These are phyloP conservation scores for Tetranychus truncatus DNA, from an alignment of 2,888 invertebrate species.

Conservation along the genomic window DNA sequence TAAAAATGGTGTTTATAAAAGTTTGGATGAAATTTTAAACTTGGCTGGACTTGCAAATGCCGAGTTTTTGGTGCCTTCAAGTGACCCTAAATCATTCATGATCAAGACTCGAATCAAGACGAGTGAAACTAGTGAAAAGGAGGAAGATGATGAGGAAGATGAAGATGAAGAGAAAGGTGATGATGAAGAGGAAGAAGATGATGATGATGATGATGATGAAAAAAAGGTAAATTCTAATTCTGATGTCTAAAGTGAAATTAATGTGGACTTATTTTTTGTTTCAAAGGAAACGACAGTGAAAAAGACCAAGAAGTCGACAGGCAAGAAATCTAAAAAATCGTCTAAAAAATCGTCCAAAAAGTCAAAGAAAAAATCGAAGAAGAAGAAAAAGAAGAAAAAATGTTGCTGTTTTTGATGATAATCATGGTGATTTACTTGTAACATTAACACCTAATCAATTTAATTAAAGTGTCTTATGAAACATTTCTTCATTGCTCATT, in stretches of 20 bases:
- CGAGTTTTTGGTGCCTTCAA: not conserved
- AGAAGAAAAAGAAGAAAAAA: not conserved
- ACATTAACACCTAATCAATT: not conserved
- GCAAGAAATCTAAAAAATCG: not conserved
- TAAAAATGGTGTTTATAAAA: not conserved
- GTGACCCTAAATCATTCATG: not conserved
- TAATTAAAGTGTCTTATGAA: not conserved
- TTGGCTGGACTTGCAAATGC: not conserved
- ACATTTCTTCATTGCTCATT: not conserved
- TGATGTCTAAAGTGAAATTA: too few species aligned
- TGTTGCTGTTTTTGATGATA: not conserved
- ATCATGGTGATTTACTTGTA: not conserved
- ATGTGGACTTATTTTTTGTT: too few species aligned
- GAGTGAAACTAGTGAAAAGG: not conserved
- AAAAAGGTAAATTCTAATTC: too few species aligned
- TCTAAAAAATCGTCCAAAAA: not conserved
- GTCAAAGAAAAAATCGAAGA: not conserved
- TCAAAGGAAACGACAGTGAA: not conserved
- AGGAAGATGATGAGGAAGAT: not conserved
- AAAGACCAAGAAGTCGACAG: not conserved
- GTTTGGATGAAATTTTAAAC: not conserved
- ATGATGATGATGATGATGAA: too few species aligned
- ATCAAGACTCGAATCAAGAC: not conserved
- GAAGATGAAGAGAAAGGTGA: not conserved
- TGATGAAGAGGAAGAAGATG: too few species aligned